These are phyloP conservation scores for Lutraria rhynchaena DNA, from an alignment of 1,140 invertebrate species.

Conservation along the genomic window DNA sequence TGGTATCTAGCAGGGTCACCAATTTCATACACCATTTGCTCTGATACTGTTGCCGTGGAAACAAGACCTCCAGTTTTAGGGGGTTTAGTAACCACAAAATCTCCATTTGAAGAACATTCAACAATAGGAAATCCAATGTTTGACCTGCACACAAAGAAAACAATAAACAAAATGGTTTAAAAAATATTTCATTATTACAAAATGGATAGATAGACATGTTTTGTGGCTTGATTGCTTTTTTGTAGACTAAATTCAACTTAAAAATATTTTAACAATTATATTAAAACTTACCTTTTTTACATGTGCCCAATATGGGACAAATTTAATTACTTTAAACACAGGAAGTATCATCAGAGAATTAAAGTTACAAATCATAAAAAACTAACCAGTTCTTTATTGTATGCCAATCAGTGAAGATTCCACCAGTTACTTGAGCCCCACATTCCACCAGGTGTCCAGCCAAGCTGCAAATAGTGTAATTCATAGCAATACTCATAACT, in stretches of 20 bases:
- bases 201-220: no score
- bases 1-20: conserved; percentile 83
- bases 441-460: conserved; percentile 85
- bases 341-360: no score
- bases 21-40: conserved; percentile 85
- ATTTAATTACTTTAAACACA: no score
- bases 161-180: no score
- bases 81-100: conserved; percentile 83
- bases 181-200: no score
- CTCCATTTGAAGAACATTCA: conserved; percentile 81
- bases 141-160: no score
- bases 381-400: conserved; percentile 82
- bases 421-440: conserved; percentile 84
- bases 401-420: conserved; percentile 85
- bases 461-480: conserved; percentile 74
- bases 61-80: conserved; percentile 83
- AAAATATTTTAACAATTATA: no score
- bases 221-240: no score
- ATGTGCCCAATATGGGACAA: no score
- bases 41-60: conserved; percentile 81
- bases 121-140: conserved; percentile 84
- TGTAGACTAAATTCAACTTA: no score
- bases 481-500: neutral
- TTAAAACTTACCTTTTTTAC: no score
- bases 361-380: no score